These are phyloP conservation scores for Ptilodon capucinus DNA, from an alignment of 2,888 invertebrate genomes.

Conservation along the genomic window DNA sequence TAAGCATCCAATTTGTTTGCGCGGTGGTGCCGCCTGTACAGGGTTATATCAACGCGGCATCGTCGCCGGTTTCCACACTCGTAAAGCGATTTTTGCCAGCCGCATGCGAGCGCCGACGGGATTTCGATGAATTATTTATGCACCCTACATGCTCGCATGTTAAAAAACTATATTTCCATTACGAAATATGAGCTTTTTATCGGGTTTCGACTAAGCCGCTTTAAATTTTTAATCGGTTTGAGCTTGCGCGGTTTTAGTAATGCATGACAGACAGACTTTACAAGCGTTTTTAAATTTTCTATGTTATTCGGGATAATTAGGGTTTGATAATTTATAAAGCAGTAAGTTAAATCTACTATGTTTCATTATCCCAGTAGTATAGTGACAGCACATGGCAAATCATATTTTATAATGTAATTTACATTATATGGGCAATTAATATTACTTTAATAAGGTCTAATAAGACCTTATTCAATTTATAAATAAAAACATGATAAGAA, in stretches of 20 bases:
- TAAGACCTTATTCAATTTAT: too few relatives aligned
- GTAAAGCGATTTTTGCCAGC: conserved; percentile 71
- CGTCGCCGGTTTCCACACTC: conserved; percentile 56
- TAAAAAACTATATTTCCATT: conserved; percentile 19
- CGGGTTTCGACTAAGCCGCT: conserved; percentile 1
- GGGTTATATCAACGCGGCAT: conserved; percentile 54
- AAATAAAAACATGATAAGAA: too few relatives aligned
- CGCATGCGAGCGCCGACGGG: conserved; percentile 48
- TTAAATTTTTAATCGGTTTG: not conserved
- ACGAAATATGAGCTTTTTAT: conserved; percentile 10
- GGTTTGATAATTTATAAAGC: too few relatives aligned
- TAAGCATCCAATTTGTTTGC: conserved; percentile 82
- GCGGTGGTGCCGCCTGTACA: conserved; percentile 55
- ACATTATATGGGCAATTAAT: too few relatives aligned
- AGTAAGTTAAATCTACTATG: too few relatives aligned
- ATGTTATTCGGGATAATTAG: too few relatives aligned
- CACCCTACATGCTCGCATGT: conserved; percentile 25
- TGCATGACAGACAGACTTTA: conserved; percentile 3
- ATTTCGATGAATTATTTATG: conserved; percentile 68
- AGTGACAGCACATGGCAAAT: too few relatives aligned
- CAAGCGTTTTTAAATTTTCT: too few relatives aligned
- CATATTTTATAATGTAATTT: too few relatives aligned
- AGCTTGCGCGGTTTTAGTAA: not conserved
- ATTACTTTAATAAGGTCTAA: too few relatives aligned
- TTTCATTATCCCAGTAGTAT: too few relatives aligned